These are phyloP conservation scores for Chalcis sispes DNA, from an alignment of 2,888 invertebrate genomes.

Conservation along the genomic window DNA sequence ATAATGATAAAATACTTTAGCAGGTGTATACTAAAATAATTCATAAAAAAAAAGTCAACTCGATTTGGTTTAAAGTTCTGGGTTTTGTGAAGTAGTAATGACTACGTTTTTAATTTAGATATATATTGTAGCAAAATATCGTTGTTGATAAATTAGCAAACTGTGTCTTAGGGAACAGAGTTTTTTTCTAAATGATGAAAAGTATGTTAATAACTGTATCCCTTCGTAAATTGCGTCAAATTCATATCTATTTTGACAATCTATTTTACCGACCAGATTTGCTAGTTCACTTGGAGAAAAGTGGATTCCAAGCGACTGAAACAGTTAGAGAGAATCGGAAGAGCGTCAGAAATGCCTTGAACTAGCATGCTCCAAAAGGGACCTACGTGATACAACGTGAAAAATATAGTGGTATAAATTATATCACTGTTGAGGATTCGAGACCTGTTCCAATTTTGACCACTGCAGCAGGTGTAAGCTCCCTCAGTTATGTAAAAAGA, in stretches of 20 bases:
- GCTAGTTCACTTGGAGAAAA: constrained; percentile 43
- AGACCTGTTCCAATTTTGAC: constrained; percentile 32
- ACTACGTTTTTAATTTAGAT: constrained; percentile 6
- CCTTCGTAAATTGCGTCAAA: too few species aligned
- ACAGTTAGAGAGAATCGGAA: constrained; percentile 41
- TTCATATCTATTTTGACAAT: background rate
- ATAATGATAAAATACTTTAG: too few species aligned
- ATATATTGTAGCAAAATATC: constrained; percentile 3
- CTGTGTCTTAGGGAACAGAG: constrained; percentile 7
- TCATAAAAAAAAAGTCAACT: too few species aligned
- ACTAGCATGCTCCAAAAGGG: constrained; percentile 20
- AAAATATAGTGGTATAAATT: constrained; percentile 24
- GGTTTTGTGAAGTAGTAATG: background rate
- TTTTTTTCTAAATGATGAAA: constrained; percentile 1
- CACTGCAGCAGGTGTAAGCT: constrained; percentile 28
- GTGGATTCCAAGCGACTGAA: constrained; percentile 31
- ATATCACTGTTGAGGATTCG: constrained; percentile 32
- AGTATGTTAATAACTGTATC: too few species aligned
- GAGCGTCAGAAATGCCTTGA: constrained; percentile 21
- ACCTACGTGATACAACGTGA: constrained; percentile 32
- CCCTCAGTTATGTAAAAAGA: constrained; percentile 26
- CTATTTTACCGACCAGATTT: constrained; percentile 28
- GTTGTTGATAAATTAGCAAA: constrained; percentile 5
- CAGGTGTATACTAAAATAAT: too few species aligned
- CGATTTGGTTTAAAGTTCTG: too few species aligned